These are phyloP conservation scores for Fragum whitleyi DNA, from an alignment of 2,888 invertebrate genomes.

Conservation along the genomic window DNA sequence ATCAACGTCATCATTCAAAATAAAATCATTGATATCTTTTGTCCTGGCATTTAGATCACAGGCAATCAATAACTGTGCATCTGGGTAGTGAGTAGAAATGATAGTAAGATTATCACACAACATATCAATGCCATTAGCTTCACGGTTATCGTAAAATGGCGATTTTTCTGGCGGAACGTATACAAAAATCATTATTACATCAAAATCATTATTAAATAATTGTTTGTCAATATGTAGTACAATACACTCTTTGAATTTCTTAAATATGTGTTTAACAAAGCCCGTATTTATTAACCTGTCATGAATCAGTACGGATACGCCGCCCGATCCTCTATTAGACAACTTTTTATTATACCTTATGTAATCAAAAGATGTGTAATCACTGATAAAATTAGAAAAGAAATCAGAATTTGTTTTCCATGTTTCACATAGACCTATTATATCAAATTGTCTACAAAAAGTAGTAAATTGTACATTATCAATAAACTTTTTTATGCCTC, in stretches of 20 bases:
- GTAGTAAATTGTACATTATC: background rate
- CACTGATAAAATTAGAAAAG: constrained; percentile 12
- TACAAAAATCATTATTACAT: constrained; percentile 14
- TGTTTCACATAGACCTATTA: constrained; percentile 10
- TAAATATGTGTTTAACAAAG: constrained; percentile 10
- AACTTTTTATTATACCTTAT: background rate
- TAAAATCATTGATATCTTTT: constrained; percentile 7
- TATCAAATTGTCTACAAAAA: constrained; percentile 11
- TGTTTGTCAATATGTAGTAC: background rate
- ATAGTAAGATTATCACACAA: constrained; percentile 1
- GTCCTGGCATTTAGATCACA: constrained; percentile 18
- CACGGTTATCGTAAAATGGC: background rate
- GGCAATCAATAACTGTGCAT: constrained; percentile 15
- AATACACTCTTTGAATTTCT: too few species aligned
- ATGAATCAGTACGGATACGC: constrained; percentile 9
- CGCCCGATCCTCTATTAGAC: constrained; percentile 9
- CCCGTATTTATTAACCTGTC: background rate
- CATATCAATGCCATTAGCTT: background rate
- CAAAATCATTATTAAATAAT: constrained; percentile 5
- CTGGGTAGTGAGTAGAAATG: background rate
- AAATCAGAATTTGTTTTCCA: background rate
- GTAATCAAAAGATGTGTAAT: constrained; percentile 7
- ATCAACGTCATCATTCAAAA: constrained; percentile 10
- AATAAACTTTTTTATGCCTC: constrained; percentile 1
- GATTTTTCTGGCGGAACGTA: constrained; percentile 26